These are phyloP conservation scores for Embiotoca jacksoni DNA, from an alignment of 2,113 vertebrate species.

Conservation along the genomic window DNA sequence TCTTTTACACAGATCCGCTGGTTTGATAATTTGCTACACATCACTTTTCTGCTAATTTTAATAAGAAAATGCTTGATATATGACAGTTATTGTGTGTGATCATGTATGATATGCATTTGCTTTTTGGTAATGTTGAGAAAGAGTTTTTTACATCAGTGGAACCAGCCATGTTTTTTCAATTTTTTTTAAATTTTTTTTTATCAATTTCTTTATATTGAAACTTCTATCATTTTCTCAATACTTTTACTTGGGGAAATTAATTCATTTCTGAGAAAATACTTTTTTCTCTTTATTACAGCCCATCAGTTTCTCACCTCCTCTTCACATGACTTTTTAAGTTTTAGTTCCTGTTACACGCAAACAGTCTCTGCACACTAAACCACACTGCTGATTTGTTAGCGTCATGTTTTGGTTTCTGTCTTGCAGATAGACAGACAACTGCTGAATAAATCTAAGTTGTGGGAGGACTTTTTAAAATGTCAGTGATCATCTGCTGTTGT, in stretches of 20 bases:
- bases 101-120: no score
- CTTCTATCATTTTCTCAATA: background rate
- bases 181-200: background rate
- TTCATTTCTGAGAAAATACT: constrained; percentile 44
- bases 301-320: constrained; percentile 31
- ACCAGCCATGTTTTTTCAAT: no score
- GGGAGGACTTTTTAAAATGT: constrained; percentile 6
- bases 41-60: background rate
- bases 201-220: background rate
- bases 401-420: constrained; percentile 37
- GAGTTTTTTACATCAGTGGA: background rate
- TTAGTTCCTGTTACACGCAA: constrained; percentile 43
- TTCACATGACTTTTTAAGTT: constrained; percentile 34
- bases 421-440: background rate
- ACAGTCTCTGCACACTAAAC: background rate
- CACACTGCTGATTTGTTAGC: background rate
- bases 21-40: rapidly evolving
- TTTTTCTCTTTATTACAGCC: background rate
- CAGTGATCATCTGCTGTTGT: constrained; percentile 1
- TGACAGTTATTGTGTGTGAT: background rate
- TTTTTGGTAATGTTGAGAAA: no score
- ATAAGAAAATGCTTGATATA: no score
- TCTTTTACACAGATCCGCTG: background rate
- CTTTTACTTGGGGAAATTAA: background rate
- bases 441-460: constrained; percentile 6